Evolutionary conservation across 2,888 invertebrate species (phyloP), one percentile per base, ranked within the genome.

Genomic region (Lasioglossum zephyrum): DNA sequence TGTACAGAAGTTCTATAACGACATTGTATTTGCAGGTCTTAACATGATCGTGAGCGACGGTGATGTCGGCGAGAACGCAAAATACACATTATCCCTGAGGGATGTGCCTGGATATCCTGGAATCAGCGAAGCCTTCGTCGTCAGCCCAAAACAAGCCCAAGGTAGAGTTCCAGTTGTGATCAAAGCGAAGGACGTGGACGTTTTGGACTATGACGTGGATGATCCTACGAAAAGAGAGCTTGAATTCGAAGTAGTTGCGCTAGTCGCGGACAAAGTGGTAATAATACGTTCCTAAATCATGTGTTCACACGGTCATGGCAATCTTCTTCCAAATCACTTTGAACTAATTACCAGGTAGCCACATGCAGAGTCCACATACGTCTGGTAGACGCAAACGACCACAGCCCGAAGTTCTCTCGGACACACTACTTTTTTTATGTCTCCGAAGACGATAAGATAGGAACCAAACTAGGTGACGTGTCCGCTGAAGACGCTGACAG

Each of bases 381-480:
- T 87, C 94, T 98, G 1, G 92, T 96, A 49, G 98, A 98, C 94
- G 97, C 97, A 76, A 98, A 98, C 92, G 98, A 98, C 91, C 98
- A 98, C 91, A 95, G 97, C 0, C 98, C 98, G 0, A 94, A 96
- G 60, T 98, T 98, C 92, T 95, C 96, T 13, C 95, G 96, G 83
- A 93, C 96, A 0, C 96, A 96, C 26, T 98, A 97, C 92, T 96
- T 96, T 80, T 96, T 97, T 66, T 96, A 96, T 69, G 96, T 97
- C 0, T 95, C 96, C 2, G 98, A 98, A 95, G 97, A 97, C 93
- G 96, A 96, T 0, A 95, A 96, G 0, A 95, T 96, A 0, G 97
- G 96, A 0, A 96, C 96, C 0, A 96, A 96, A 91, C 96, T 98
- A 47, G 97, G 97, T 0, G 96, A 97, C 76, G 96, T 98, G 0